Evolutionary conservation across 2,797 vertebrate genomes (phyloP), one percentile per base, ranked within the genome.

Genomic region (Cetoscarus ocellatus): DNA sequence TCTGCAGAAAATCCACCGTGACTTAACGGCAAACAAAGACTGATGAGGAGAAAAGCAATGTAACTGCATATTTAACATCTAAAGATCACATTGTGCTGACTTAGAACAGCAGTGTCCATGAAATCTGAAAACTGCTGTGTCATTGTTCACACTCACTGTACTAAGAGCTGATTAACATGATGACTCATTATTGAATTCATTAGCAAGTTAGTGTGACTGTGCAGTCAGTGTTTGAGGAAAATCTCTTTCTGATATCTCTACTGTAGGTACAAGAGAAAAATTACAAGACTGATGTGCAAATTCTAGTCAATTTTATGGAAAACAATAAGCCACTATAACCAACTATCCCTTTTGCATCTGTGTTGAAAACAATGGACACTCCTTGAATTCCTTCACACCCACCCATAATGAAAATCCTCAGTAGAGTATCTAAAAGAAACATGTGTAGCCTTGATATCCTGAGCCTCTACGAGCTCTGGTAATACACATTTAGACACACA

Each of bases 91-190:
- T 19, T n/a, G 14, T 43, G 52, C 52, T 27, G 10, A 42, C 14
- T 51, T 12, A 14, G 44, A 47, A 38, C 51, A 44, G 15, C 14
- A 38, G 35, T 66, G 49, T 57, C 18, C 13, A 39, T 17, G 39
- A 52, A 61, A 53, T 48, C 38, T 61, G 14, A 69, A 61, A 64
- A 51, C 35, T 40, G 53, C 63, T 52, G 43, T 38, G 61, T 79
- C 69, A 78, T 81, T 74, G 69, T 74, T 73, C 27, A 19, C 36
- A 7, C 64, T 65, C 36, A 7, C 64, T 65, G 19, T 61, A 1
- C 40, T 17, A 27, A 53, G 19, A 34, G 13, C 39, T 54, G 12
- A 47, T 36, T 27, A 19, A 52, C 19, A 39, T 35, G n/a, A 14
- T 59, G n/a, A 68, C 11, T 53, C 1, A 54, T 27, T 27, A 27